A percentile compares a stretch with the other conserved stretches of the same genome.
These are phyloP conservation scores for Elachura formosa DNA, from an alignment of 2,113 vertebrate genomes.

Conservation along the genomic window DNA sequence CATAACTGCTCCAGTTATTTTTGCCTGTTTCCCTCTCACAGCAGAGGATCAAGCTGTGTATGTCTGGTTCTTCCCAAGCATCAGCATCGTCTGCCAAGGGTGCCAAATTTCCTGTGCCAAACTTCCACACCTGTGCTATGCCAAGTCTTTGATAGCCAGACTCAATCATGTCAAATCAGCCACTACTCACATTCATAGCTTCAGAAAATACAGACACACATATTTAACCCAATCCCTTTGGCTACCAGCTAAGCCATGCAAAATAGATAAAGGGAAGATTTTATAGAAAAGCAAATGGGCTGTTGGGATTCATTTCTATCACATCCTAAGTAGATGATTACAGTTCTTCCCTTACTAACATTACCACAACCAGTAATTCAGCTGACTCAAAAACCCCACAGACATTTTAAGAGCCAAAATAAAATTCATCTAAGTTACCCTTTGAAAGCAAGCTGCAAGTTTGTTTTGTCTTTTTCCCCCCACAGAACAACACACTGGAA, in stretches of 20 bases:
- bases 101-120: not conserved
- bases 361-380: not conserved
- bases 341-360: not conserved
- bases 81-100: not conserved
- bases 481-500: not conserved
- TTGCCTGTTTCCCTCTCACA: not conserved
- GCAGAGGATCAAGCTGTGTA: not conserved
- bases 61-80: fast-evolving
- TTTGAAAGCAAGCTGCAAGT: not conserved
- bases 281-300: not conserved
- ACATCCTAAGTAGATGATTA: not conserved
- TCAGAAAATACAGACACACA: not conserved
- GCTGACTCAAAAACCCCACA: conserved; percentile 5
- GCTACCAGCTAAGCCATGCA: not conserved
- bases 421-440: not conserved
- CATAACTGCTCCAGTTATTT: not conserved
- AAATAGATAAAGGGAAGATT: not conserved
- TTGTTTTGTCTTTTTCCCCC: not conserved
- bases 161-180: not conserved
- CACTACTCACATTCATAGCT: not conserved
- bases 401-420: not conserved
- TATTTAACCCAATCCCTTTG: not conserved
- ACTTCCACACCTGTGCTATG: not conserved
- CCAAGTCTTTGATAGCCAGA: not conserved
- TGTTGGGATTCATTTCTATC: not conserved